Evolutionary conservation across 2,797 vertebrate species (phyloP).

Genomic region (Lagorchestes hirsutus): DNA sequence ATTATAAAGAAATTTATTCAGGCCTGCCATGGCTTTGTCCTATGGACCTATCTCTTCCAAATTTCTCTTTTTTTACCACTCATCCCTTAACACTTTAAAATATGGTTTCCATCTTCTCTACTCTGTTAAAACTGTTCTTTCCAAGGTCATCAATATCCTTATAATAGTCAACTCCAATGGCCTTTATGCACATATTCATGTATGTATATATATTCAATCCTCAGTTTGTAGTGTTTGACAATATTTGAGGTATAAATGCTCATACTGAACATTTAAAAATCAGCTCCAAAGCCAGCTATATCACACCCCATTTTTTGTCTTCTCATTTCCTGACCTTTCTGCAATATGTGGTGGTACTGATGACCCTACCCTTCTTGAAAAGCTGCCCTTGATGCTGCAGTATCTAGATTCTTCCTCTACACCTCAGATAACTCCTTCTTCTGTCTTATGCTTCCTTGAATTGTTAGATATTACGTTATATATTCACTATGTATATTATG

Average conservation of each 20-base stretch:
- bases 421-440: neutral
- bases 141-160: neutral
- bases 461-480: neutral
- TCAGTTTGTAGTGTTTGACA: no score
- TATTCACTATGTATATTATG: no score
- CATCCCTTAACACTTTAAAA: neutral
- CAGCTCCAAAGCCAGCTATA: neutral
- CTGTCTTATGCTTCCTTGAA: neutral
- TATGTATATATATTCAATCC: no score
- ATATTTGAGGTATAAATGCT: neutral
- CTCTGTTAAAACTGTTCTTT: neutral
- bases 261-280: neutral
- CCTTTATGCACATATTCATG: neutral
- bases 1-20: neutral
- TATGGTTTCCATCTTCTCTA: neutral
- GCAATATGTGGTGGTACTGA: neutral
- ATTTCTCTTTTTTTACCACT: neutral
- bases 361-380: neutral
- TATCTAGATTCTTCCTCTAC: neutral
- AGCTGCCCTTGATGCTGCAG: neutral
- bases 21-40: neutral
- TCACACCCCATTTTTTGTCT: neutral
- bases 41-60: neutral
- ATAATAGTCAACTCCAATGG: neutral
- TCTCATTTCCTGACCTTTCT: neutral